Evolutionary conservation across 37 sponge, comb jelly and placozoan genomes (phyloP).

Genomic region (Halisarca cf. caerulea): DNA sequence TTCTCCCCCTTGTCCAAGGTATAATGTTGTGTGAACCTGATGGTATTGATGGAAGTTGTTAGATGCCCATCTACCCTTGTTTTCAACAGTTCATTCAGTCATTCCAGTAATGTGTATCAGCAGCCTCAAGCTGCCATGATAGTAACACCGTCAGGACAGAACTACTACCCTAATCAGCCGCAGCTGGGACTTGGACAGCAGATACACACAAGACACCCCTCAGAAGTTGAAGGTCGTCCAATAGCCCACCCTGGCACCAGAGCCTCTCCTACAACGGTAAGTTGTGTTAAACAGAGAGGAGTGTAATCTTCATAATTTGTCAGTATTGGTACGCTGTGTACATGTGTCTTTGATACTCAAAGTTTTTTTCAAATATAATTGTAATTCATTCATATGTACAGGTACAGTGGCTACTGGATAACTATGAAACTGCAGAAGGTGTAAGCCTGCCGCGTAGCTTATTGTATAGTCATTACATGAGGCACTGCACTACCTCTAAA

Average conservation of each 20-base stretch:
- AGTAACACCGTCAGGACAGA: background rate
- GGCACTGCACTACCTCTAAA: constrained; percentile 89
- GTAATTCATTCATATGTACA: too few relatives aligned
- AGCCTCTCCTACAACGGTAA: constrained; percentile 32
- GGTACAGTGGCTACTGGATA: constrained; percentile 95
- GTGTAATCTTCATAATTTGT: background rate
- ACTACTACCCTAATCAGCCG: constrained; percentile 7
- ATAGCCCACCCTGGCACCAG: constrained; percentile 26
- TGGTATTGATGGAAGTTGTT: too few relatives aligned
- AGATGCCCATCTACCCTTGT: background rate
- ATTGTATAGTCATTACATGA: constrained; percentile 93
- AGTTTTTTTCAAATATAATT: too few relatives aligned
- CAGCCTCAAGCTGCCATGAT: constrained; percentile 13
- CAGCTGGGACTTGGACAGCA: background rate
- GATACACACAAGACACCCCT: background rate
- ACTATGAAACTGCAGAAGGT: constrained; percentile 97
- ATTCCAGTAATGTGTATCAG: constrained; percentile 12
- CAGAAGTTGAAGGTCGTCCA: background rate
- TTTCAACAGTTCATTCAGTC: background rate
- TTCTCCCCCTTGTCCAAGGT: constrained; percentile 20
- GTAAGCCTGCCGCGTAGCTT: constrained; percentile 90
- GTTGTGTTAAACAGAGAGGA: too few relatives aligned
- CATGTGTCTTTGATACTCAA: too few relatives aligned
- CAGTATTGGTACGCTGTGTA: too few relatives aligned
- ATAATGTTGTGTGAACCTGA: background rate